phyloP scores from a whole-genome alignment of 2,888 invertebrate species.

The Trissolcus brochymenae region DNA sequence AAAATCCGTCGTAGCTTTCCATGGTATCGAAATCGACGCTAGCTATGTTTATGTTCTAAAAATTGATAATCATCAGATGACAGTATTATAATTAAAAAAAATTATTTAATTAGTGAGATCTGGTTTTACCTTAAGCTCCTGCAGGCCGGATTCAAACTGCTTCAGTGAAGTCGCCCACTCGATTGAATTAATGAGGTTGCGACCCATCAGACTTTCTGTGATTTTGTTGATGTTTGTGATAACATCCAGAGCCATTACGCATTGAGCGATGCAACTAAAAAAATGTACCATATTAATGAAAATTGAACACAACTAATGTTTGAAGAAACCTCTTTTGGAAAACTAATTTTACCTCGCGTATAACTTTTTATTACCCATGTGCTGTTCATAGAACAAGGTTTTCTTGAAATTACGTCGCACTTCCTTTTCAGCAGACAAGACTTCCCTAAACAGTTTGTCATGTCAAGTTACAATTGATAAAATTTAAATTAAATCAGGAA shows the following conservation, averaged over 20 bases:
- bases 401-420: not conserved
- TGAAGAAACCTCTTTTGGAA: no score
- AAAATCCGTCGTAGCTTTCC: no score
- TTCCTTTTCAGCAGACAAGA: not conserved
- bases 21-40: no score
- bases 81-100: no score
- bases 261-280: slow-evolving; percentile 4
- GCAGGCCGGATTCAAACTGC: not conserved
- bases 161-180: slow-evolving; percentile 1
- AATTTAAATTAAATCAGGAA: no score
- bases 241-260: not conserved
- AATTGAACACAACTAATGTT: no score
- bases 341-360: not conserved
- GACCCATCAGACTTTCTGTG: not conserved
- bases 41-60: no score
- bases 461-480: no score
- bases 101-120: no score
- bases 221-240: slow-evolving; percentile 1
- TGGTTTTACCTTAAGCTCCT: not conserved
- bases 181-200: not conserved
- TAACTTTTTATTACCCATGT: not conserved
- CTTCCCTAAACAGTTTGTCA: not conserved
- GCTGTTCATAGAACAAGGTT: not conserved
- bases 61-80: no score
- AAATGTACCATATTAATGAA: not conserved